Base-by-base conservation (phyloP, 2,797 vertebrate species). In the Dryobates pubescens region DNA sequence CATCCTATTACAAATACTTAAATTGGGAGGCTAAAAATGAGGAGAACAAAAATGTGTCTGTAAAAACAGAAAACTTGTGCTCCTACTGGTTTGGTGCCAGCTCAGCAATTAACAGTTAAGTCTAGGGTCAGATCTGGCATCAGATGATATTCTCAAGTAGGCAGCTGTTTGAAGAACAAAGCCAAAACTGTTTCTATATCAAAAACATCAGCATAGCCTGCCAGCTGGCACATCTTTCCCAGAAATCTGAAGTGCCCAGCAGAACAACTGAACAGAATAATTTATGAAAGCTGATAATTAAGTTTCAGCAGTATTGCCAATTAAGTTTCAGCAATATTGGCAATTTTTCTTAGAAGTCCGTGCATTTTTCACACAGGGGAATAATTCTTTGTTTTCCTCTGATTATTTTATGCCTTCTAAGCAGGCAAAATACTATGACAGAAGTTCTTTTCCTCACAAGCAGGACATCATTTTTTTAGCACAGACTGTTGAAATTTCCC, bases 131-230 rank as follows among this genome's bases (percentile, higher is more conserved):
- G 29, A 13, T 78, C 84, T 89, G 73, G 41, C 58, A 72, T 81
- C 24, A 77, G 22, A 54, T 68, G 7, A 51, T 80, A 30, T 59
- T 65, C 41, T 73, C 53, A 80, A 68, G 38, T 41, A 80, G 56
- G 73, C 78, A 89, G 32, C 59, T 93, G 85, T 34, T 82, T 73
- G 76, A 68, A 49, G 54, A 49, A 77, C 72, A 91, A 57, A 88
- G 53, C 43, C 61, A 41, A 65, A 95, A 62, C 19, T n/a, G 10
- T 59, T 89, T 64, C 43, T 63, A 2, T 74, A 67, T 88, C 38
- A 64, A 85, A 92, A 72, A 87, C 73, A 7, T 77, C 17, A 62
- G 16, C 32, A 17, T 13, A 64, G 32, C 19, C 57, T 76, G 67
- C 68, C 71, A 89, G 58, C 19, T 61, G 83, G 59, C 77, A n/a